These are phyloP conservation scores for Anisognathus igniventris DNA, from an alignment of 2,797 vertebrate species.

Conservation along the genomic window DNA sequence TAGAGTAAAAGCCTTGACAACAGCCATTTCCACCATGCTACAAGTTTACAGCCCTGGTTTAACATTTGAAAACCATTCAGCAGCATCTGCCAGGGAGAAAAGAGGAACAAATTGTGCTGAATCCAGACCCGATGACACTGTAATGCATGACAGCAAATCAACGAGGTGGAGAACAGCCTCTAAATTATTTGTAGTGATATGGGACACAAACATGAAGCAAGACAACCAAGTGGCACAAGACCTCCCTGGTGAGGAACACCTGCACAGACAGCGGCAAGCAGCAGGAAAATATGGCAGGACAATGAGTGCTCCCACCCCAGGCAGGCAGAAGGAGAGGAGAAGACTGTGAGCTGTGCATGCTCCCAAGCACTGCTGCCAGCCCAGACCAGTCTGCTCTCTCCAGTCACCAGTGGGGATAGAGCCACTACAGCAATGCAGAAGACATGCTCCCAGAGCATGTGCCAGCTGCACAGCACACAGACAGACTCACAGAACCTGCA, in stretches of 20 bases:
- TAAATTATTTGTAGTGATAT: background rate
- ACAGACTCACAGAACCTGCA: background rate
- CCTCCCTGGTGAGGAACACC: background rate
- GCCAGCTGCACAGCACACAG: background rate
- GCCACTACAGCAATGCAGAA: background rate
- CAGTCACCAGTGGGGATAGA: fast-evolving
- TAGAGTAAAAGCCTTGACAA: background rate
- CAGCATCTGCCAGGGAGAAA: background rate
- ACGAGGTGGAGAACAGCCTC: background rate
- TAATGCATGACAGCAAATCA: background rate
- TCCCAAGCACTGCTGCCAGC: background rate
- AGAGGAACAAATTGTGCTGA: background rate
- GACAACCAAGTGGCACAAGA: background rate
- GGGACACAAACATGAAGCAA: background rate
- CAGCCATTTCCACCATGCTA: background rate
- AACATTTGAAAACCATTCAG: background rate
- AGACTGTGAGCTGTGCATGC: fast-evolving
- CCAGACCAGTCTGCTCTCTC: background rate
- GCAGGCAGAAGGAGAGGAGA: background rate
- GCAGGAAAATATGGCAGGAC: background rate
- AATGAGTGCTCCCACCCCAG: fast-evolving
- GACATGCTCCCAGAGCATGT: background rate
- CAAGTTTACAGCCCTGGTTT: background rate
- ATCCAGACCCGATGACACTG: background rate
- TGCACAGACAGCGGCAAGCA: background rate